Evolutionary conservation across 2,113 vertebrate genomes (phyloP).

Genomic region (Triplophysa dalaica): DNA sequence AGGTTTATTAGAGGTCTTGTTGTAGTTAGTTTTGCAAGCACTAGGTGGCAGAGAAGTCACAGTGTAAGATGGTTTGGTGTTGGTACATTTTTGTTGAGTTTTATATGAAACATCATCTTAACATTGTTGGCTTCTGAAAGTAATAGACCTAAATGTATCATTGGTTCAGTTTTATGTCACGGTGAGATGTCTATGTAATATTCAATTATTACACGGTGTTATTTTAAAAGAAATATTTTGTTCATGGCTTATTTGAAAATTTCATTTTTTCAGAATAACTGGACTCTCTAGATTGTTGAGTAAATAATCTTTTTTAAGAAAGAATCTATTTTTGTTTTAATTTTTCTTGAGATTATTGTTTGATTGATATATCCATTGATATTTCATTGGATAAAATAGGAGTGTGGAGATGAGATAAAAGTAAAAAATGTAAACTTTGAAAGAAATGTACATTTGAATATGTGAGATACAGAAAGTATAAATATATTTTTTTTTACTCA

Average conservation of each 20-base stretch:
- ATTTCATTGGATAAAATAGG: no score
- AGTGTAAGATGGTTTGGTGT: slow-evolving; percentile 1
- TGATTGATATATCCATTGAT: no score
- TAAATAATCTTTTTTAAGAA: not conserved
- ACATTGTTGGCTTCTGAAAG: not conserved
- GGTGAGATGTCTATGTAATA: not conserved
- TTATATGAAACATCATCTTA: not conserved
- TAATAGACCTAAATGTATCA: not conserved
- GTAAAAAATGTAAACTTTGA: no score
- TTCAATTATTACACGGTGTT: not conserved
- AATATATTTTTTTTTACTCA: no score
- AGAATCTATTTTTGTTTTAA: no score
- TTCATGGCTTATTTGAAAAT: not conserved
- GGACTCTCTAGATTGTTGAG: not conserved
- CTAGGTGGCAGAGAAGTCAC: slow-evolving; percentile 44
- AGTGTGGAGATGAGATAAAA: no score
- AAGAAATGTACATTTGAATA: not conserved
- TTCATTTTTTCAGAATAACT: not conserved
- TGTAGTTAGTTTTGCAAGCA: slow-evolving; percentile 41
- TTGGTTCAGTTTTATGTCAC: not conserved
- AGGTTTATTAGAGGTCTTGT: not conserved
- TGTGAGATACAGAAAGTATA: not conserved
- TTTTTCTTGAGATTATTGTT: no score
- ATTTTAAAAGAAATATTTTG: not conserved
- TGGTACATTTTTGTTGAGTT: not conserved